Base-by-base conservation (phyloP, 2,797 vertebrate species). In the Florisuga fusca region DNA sequence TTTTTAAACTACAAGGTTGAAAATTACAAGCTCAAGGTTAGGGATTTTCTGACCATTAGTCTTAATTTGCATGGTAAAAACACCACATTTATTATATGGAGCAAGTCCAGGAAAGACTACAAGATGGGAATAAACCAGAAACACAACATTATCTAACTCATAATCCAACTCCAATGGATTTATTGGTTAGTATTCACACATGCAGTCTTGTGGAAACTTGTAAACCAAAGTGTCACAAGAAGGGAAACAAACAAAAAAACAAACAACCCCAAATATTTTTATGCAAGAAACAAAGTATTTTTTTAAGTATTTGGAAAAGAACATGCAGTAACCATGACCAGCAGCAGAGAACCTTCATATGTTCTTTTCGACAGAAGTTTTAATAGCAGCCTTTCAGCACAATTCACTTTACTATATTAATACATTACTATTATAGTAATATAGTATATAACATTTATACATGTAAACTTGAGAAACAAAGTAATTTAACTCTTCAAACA, bases 181-280 rank as follows among this genome's bases (percentile, higher is more conserved):
- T n/a, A n/a, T n/a, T n/a, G n/a, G n/a, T n/a, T n/a, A n/a, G n/a
- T n/a, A n/a, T n/a, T n/a, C n/a, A n/a, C n/a, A n/a, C n/a, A n/a
- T n/a, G n/a, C n/a, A n/a, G n/a, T n/a, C n/a, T n/a, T n/a, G n/a
- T n/a, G n/a, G n/a, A n/a, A n/a, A n/a, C n/a, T n/a, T n/a, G n/a
- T n/a, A n/a, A n/a, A n/a, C n/a, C n/a, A 18, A 0, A 77, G 9
- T 8, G 5, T 31, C 57, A 78, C 5, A n/a, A 3, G 64, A 34
- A 75, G 8, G 8, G 3, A 3, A 6, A 4, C 63, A 41, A 41
- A 41, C 38, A 41, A 41, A 12, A 10, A 38, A 38, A 41, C 38
- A 41, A 41, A 6, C 5, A 41, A 41, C 14, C 14, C 38, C 38
- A 41, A 84, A 51, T 10, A 64, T 41, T 64, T 51, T 7, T 25